A percentile compares a stretch with the other conserved stretches of the same genome.
These are phyloP conservation scores for Champsocephalus gunnari DNA, from an alignment of 2,797 vertebrate genomes.

Conservation along the genomic window DNA sequence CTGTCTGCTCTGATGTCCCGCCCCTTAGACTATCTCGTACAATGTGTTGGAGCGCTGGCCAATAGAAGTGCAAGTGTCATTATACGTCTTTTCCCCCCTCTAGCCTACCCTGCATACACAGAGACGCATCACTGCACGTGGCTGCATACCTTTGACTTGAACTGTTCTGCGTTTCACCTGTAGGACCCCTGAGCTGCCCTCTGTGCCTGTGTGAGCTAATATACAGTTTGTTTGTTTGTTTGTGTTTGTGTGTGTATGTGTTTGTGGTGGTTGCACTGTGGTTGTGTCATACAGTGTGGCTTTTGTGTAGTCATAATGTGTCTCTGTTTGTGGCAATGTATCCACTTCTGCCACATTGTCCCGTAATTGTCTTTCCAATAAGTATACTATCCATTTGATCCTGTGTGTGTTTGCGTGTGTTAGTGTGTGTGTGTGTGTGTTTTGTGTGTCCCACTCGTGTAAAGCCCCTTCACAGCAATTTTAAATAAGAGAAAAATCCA, in stretches of 20 bases:
- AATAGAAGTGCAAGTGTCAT: too few species aligned
- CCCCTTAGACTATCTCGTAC: too few species aligned
- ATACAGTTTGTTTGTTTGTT: not conserved
- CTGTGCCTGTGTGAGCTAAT: too few species aligned
- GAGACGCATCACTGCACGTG: too few species aligned
- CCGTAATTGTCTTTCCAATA: constrained; percentile 44
- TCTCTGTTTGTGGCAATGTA: constrained; percentile 23
- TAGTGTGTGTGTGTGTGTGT: not conserved
- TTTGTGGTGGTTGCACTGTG: constrained; percentile 23
- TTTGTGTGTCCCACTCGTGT: constrained; percentile 24
- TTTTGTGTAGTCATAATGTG: constrained; percentile 33
- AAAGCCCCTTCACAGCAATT: constrained; percentile 51
- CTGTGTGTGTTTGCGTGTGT: not conserved
- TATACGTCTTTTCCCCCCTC: too few species aligned
- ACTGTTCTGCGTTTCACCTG: too few species aligned
- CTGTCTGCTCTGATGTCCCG: too few species aligned
- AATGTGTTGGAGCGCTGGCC: too few species aligned
- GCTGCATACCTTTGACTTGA: too few species aligned
- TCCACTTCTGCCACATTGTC: constrained; percentile 9
- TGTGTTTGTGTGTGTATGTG: constrained; percentile 29
- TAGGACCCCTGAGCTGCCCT: too few species aligned
- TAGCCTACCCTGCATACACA: too few species aligned
- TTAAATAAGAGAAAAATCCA: constrained; percentile 56
- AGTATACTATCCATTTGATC: constrained; percentile 17
- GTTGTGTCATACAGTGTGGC: constrained; percentile 55